Percentiles rank a stretch among this genome's conserved stretches.
Conservation (phyloP, 2,888 invertebrate species). For the Eumacrocentrus americanus region DNA sequence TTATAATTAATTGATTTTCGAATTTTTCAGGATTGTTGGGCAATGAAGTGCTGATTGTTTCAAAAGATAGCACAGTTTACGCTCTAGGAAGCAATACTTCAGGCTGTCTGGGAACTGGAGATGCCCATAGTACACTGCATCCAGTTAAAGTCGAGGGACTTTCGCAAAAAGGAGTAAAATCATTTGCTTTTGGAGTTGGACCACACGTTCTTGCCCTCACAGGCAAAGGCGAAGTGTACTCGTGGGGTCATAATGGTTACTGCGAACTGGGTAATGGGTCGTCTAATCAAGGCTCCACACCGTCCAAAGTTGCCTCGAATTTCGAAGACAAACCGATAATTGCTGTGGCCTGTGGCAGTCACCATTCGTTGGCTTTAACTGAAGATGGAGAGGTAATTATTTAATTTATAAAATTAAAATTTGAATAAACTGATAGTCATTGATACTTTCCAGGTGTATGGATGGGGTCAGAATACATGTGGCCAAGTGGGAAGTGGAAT, state of each 20-base stretch:
- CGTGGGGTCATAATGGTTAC: constrained; percentile 69
- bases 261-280: constrained; percentile 67
- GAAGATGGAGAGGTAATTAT: constrained; percentile 64
- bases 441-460: constrained; percentile 61
- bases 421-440: too few relatives aligned
- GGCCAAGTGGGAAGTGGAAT: constrained; percentile 68
- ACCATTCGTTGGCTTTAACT: constrained; percentile 67
- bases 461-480: constrained; percentile 69
- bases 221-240: constrained; percentile 64
- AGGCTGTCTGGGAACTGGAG: constrained; percentile 66
- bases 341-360: constrained; percentile 67
- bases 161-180: constrained; percentile 64
- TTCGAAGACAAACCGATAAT: constrained; percentile 62
- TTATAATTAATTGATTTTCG: too few relatives aligned
- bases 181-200: constrained; percentile 67
- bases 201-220: constrained; percentile 68
- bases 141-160: constrained; percentile 64
- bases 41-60: constrained; percentile 68
- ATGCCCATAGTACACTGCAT: constrained; percentile 63
- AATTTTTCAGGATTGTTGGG: constrained; percentile 61
- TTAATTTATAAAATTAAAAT: too few relatives aligned
- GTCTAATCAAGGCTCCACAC: constrained; percentile 63
- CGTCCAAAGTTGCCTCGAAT: constrained; percentile 61
- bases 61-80: constrained; percentile 66
- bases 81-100: constrained; percentile 66